Evolutionary conservation across 2,113 vertebrate genomes (phyloP).

Genomic region (Hippocampus zosterae): DNA sequence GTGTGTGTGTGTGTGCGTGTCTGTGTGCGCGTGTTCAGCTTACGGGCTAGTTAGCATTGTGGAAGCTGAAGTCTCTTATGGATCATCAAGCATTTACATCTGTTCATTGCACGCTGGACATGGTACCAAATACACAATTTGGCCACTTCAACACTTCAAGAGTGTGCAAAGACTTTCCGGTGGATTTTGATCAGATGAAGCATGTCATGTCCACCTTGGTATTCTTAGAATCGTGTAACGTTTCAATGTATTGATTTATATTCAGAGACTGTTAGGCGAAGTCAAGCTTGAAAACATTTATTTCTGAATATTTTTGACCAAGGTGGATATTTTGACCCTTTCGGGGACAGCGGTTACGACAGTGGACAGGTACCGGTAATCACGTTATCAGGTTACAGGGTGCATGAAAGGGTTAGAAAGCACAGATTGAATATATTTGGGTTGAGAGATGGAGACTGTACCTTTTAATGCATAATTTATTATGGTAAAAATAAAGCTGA

Average conservation of each 20-base stretch:
- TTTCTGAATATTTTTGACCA: neutral
- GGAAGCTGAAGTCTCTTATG: neutral
- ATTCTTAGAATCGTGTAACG: neutral
- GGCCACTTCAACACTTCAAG: slow-evolving; percentile 8
- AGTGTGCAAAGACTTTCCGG: neutral
- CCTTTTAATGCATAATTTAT: neutral
- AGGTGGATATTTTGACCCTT: neutral
- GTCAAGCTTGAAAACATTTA: neutral
- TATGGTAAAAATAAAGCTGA: neutral
- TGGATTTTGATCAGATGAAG: neutral
- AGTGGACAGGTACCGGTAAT: too few species aligned
- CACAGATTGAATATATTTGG: neutral
- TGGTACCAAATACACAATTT: neutral
- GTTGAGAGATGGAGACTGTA: neutral
- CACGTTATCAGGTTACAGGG: too few species aligned
- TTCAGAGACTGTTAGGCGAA: neutral
- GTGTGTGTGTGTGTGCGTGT: neutral
- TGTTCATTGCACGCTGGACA: neutral
- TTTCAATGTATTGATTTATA: neutral
- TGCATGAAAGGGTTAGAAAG: neutral
- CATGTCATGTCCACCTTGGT: neutral
- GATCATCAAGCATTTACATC: slow-evolving; percentile 1
- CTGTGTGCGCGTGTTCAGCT: neutral
- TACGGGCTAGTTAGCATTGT: neutral
- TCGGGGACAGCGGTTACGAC: too few species aligned